A percentile compares a stretch with the other conserved stretches of the same genome.
Conservation (phyloP, 2,797 vertebrate species). For the Pangasius sanitwongsei region DNA sequence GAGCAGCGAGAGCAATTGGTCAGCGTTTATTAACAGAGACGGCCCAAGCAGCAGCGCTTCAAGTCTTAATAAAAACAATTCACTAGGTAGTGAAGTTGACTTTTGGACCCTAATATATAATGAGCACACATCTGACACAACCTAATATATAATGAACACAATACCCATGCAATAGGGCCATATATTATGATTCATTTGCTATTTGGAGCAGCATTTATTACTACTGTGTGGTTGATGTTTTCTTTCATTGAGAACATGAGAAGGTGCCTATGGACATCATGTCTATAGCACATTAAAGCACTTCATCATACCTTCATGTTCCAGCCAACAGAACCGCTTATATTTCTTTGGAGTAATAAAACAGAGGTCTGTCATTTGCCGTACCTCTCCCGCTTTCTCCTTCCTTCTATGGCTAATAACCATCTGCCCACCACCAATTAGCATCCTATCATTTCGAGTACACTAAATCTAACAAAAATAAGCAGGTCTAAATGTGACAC, state of each 20-base stretch:
- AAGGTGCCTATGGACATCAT: constrained; percentile 6
- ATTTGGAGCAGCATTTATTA: background rate
- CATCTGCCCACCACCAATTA: constrained; percentile 41
- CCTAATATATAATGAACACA: background rate
- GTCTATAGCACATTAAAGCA: background rate
- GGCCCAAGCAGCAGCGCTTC: background rate
- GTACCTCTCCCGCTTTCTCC: constrained; percentile 6
- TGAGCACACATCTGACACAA: background rate
- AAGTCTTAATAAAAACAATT: constrained; percentile 20
- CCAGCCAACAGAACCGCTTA: background rate
- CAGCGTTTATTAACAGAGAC: background rate
- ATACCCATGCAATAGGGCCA: too few relatives aligned
- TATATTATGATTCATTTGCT: background rate
- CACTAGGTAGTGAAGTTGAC: background rate
- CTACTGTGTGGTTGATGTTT: background rate
- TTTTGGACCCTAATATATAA: background rate
- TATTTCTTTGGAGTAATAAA: constrained; percentile 27
- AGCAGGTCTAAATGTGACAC: constrained; percentile 28
- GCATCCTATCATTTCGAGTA: constrained; percentile 33
- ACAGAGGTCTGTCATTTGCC: constrained; percentile 37
- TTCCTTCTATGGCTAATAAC: constrained; percentile 27
- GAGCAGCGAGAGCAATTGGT: background rate
- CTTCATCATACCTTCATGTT: constrained; percentile 1
- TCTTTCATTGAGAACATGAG: background rate
- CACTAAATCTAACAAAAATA: constrained; percentile 47